Conservation (phyloP, 1,140 invertebrate species). For the Armadillidium nasatum region DNA sequence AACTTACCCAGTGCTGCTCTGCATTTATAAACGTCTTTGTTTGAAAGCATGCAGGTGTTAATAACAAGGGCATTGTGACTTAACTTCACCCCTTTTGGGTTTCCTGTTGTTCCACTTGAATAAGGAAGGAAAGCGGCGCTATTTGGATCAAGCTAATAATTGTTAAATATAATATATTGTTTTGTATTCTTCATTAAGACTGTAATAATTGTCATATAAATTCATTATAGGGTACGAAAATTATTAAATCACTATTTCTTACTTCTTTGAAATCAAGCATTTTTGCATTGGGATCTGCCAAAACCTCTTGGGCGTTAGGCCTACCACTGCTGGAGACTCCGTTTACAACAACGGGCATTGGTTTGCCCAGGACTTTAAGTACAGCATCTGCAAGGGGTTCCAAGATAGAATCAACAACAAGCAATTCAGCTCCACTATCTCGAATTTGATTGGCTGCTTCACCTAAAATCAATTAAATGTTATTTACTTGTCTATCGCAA, state of each 20-base stretch:
- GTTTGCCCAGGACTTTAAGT: not conserved
- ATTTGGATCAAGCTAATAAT: not conserved
- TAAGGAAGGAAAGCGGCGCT: conserved; percentile 2
- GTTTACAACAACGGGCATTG: not conserved
- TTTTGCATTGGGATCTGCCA: conserved; percentile 18
- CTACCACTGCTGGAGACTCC: not conserved
- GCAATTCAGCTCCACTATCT: conserved; percentile 27
- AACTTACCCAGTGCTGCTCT: too few species aligned
- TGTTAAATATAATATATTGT: too few species aligned
- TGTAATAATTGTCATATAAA: too few species aligned
- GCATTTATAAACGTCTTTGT: too few species aligned
- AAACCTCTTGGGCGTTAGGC: conserved; percentile 14
- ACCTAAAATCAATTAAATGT: conserved; percentile 7
- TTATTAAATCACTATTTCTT: not conserved
- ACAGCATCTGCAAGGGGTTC: conserved; percentile 9
- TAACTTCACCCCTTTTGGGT: conserved; percentile 5
- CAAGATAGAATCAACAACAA: conserved; percentile 20
- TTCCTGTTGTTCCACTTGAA: conserved; percentile 22
- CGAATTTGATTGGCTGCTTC: conserved; percentile 27
- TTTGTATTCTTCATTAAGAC: too few species aligned
- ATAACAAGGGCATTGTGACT: too few species aligned
- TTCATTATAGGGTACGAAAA: too few species aligned
- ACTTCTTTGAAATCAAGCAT: conserved; percentile 28
- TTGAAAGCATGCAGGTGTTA: too few species aligned
- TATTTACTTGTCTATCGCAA: too few species aligned